Base-by-base conservation (phyloP, 92 coral and sea anemone genomes). In the Zoanthus solanderi region DNA sequence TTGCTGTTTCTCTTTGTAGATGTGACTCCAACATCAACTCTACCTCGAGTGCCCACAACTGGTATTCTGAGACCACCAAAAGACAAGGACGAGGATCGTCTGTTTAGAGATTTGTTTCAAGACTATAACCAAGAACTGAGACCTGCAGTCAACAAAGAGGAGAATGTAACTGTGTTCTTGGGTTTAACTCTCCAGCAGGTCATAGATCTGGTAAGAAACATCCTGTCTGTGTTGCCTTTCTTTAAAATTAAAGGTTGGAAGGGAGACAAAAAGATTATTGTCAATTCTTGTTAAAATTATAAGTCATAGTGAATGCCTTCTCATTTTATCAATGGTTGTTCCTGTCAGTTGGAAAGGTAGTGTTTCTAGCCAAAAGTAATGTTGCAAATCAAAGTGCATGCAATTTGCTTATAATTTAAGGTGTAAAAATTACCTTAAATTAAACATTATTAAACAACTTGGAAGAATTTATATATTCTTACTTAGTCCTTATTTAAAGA, bases 31-130 rank as follows among this genome's bases (percentile, higher is more conserved):
- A 81, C 85, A 7, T 60, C 85, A 66, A 18, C 60, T 66, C 60
- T 68, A 8, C 37, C 74, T 42, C 45, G 56, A 28, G 17, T 44
- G 0, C 85, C 85, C n/a, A 81, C 85, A 66, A 81, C 85, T 4
- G 85, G 85, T 9, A 47, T 81, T 46, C 74, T 81, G 45, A 81
- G 85, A 14, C 85, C 85, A 0, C 12, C 58, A 4, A 47, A 66
- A 58, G 85, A 81, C 61, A 81, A 81, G 18, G 85, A 81, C 31
- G 85, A 81, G 28, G 85, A 81, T 58, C 60, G 75, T 18, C 65
- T 81, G 85, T 81, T 46, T 68, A 81, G 29, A 50, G 85, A 81
- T 67, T 58, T 81, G 23, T 81, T 81, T 67, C 5, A 10, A 14
- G 85, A 66, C 57, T 81, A 81, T 16, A 81, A 81, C 15, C 85